A percentile compares a stretch with the other conserved stretches of the same genome.
phyloP scores from a whole-genome alignment of 1,140 invertebrate species.

The Calliopsis andreniformis region DNA sequence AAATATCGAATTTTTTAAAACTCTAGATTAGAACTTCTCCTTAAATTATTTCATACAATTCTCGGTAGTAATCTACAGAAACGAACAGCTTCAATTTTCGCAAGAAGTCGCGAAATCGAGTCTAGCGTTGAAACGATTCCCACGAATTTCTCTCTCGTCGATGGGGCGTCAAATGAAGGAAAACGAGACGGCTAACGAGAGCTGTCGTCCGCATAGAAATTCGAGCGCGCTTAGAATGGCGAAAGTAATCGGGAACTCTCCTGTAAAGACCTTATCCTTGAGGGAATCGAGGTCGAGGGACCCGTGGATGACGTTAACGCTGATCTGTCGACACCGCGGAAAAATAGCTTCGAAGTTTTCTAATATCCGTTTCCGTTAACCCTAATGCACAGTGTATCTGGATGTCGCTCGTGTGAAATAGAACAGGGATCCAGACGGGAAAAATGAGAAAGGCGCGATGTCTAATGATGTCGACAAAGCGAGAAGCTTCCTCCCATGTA shows the following conservation, averaged over 20 bases:
- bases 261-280: constrained; percentile 51
- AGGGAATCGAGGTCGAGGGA: constrained; percentile 50
- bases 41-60: not conserved
- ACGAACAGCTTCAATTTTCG: not conserved
- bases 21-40: not conserved
- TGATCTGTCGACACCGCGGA: constrained; percentile 29
- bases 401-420: constrained; percentile 40
- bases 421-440: constrained; percentile 20
- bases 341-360: constrained; percentile 37
- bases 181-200: not conserved
- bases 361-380: constrained; percentile 59
- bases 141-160: constrained; percentile 39
- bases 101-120: not conserved
- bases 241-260: constrained; percentile 37
- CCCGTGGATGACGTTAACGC: constrained; percentile 17
- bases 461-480: constrained; percentile 33
- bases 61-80: not conserved
- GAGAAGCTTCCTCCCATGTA: constrained; percentile 16
- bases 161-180: constrained; percentile 3
- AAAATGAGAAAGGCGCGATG: too few species aligned
- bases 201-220: constrained; percentile 22
- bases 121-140: not conserved
- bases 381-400: constrained; percentile 54
- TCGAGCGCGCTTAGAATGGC: constrained; percentile 37
- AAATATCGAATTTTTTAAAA: too few species aligned